Percentiles rank a stretch among this genome's conserved stretches.
phyloP scores from a whole-genome alignment of 2,888 invertebrate species.

The Elegia similella region DNA sequence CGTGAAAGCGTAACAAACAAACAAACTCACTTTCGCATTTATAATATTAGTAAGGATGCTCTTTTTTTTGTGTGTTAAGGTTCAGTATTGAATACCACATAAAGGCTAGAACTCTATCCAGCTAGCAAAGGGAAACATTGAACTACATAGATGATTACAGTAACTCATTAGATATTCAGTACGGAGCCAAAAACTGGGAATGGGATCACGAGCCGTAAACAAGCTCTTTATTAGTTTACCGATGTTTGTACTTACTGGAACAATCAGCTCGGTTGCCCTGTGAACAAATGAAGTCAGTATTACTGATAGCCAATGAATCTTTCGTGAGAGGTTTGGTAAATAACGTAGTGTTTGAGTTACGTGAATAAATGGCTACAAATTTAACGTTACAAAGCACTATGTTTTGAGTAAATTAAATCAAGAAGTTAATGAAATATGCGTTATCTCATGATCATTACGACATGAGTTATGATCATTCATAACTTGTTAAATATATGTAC shows the following conservation, averaged over 20 bases:
- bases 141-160: neutral
- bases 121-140: too few relatives aligned
- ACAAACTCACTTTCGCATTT: too few relatives aligned
- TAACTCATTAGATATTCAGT: conserved; percentile 39
- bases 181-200: conserved; percentile 32
- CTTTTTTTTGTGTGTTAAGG: too few relatives aligned
- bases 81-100: too few relatives aligned
- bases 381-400: neutral
- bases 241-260: conserved; percentile 37
- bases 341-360: too few relatives aligned
- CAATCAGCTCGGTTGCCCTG: conserved; percentile 39
- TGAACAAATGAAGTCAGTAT: conserved; percentile 32
- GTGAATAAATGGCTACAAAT: neutral
- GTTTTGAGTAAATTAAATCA: neutral
- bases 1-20: too few relatives aligned
- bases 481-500: too few relatives aligned
- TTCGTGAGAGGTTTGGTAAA: neutral
- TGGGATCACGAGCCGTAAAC: conserved; percentile 38
- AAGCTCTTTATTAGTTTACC: conserved; percentile 25
- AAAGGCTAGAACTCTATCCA: too few relatives aligned
- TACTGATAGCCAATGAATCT: conserved; percentile 1
- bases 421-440: too few relatives aligned
- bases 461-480: too few relatives aligned
- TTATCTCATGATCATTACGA: too few relatives aligned
- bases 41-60: too few relatives aligned